Conservation (phyloP, 2,888 invertebrate species). For the Molorchus minor region DNA sequence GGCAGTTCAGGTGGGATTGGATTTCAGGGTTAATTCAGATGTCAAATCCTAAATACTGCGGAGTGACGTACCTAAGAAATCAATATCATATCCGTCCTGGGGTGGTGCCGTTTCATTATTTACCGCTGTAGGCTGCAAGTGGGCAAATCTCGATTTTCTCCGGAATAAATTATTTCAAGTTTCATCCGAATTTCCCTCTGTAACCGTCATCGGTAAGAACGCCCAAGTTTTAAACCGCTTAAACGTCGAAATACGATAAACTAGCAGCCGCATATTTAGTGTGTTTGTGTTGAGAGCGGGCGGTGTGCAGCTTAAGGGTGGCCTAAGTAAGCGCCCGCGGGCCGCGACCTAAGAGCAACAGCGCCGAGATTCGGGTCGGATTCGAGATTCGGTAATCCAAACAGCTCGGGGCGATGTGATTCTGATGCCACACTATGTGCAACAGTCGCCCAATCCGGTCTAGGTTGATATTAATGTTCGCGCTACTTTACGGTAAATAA, state of each 20-base stretch:
- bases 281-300: slow-evolving; percentile 55
- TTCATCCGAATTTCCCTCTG: background rate
- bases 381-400: slow-evolving; percentile 58
- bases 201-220: background rate
- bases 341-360: slow-evolving; percentile 57
- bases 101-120: too few relatives aligned
- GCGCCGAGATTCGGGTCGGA: slow-evolving; percentile 48
- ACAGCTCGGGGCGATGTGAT: slow-evolving; percentile 57
- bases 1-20: too few relatives aligned
- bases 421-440: slow-evolving; percentile 49
- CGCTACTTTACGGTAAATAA: background rate
- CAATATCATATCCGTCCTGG: too few relatives aligned
- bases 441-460: slow-evolving; percentile 39
- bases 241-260: slow-evolving; percentile 28
- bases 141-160: too few relatives aligned
- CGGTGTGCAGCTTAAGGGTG: slow-evolving; percentile 44
- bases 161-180: background rate
- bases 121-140: too few relatives aligned
- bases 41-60: too few relatives aligned
- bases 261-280: slow-evolving; percentile 51
- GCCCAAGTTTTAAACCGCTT: slow-evolving; percentile 13
- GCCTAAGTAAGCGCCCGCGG: slow-evolving; percentile 40
- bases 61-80: too few relatives aligned
- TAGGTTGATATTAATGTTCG: background rate
- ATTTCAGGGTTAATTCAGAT: too few relatives aligned